phyloP scores from a whole-genome alignment of 2,888 invertebrate species.

The Bellardia bayeri region DNA sequence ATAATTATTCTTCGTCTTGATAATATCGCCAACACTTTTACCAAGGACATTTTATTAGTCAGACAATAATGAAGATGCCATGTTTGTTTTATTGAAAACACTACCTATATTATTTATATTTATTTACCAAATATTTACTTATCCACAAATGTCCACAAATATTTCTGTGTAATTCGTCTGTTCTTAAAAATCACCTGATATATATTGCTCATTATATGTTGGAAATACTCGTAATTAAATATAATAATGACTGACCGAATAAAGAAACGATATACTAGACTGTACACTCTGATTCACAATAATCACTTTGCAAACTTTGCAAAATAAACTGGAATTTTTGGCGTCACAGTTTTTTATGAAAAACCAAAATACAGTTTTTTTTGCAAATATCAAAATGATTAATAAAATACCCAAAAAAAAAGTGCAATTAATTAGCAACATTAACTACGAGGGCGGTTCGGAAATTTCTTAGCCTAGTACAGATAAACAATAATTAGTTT shows the following conservation, averaged over 20 bases:
- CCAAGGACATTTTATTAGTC: neutral
- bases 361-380: neutral
- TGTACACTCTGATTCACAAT: neutral
- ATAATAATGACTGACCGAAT: neutral
- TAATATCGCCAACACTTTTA: neutral
- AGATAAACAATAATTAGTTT: no score
- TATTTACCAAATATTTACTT: neutral
- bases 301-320: neutral
- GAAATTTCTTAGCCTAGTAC: no score
- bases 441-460: no score
- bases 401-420: neutral
- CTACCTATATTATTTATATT: neutral
- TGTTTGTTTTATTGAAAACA: neutral
- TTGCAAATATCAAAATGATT: neutral
- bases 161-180: neutral
- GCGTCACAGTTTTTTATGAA: neutral
- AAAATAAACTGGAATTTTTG: neutral
- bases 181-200: slow-evolving; percentile 14
- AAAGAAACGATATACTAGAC: neutral
- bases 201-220: neutral
- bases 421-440: neutral
- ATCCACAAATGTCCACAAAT: neutral
- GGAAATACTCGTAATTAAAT: neutral
- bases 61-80: neutral
- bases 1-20: no score